These are phyloP conservation scores for Rhyacichthys aspro DNA, from an alignment of 2,797 vertebrate genomes.

Conservation along the genomic window DNA sequence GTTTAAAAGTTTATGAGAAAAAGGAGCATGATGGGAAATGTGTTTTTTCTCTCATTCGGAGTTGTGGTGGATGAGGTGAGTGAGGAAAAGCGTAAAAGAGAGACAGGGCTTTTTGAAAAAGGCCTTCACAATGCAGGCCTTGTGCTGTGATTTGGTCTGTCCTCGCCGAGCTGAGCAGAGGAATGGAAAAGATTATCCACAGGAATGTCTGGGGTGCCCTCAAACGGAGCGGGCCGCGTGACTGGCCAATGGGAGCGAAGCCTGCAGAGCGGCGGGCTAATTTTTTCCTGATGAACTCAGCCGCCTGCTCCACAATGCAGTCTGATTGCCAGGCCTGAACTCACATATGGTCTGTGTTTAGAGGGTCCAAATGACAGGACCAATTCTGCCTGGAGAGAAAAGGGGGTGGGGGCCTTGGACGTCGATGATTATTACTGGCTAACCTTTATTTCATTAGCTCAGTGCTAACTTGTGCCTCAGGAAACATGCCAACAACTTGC, in stretches of 20 bases:
- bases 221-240: constrained; percentile 79
- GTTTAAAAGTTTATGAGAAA: constrained; percentile 52
- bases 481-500: constrained; percentile 27
- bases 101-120: constrained; percentile 70
- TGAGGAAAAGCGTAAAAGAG: constrained; percentile 59
- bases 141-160: constrained; percentile 81
- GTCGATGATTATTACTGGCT: constrained; percentile 49
- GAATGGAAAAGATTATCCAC: constrained; percentile 90
- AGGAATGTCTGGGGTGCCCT: constrained; percentile 90
- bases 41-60: constrained; percentile 38
- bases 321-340: constrained; percentile 82
- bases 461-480: constrained; percentile 19
- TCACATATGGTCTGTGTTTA: constrained; percentile 85
- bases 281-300: constrained; percentile 89
- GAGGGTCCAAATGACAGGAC: constrained; percentile 78
- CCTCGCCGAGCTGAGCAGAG: constrained; percentile 79
- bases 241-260: constrained; percentile 80
- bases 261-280: constrained; percentile 80
- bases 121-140: constrained; percentile 82
- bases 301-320: constrained; percentile 82
- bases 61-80: constrained; percentile 70
- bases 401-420: constrained; percentile 49
- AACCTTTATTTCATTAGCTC: constrained; percentile 51
- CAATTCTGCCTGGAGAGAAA: constrained; percentile 70
- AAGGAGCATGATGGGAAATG: constrained; percentile 58